Evolutionary conservation across 1,140 invertebrate genomes (phyloP), one percentile per base, ranked within the genome.

Genomic region (Macrobrachium nipponense): DNA sequence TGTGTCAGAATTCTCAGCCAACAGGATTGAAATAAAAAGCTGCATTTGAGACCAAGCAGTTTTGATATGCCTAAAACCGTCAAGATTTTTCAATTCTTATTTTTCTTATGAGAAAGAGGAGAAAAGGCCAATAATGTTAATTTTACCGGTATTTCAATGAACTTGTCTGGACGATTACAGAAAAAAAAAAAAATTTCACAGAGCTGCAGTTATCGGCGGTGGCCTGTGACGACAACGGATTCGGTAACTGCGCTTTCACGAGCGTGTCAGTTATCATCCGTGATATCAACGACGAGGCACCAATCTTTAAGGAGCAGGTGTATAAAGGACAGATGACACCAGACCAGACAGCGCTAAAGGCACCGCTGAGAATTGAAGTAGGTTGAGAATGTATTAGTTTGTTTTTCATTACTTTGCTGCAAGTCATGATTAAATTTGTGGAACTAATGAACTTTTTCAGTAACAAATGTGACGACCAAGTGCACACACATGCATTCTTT

Each of bases 271-370:
- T 97, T 87, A 94, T 94, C 91, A 91, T 97, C 72, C 91, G 96
- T 84, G 96, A 97, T 91, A 94, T 97, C 20, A 98, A 98, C 91
- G 97, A 98, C 90, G 95, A 98, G 90, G 93, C 94, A 70, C 97
- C 97, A 20, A 92, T 94, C 78, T 98, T 98, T 89, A 94, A 96
- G 82, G 95, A 94, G 90, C 92, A 94, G 12, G 91, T 94, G 2
- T 98, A 97, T 90, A 95, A 97, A 90, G 97, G 97, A 88, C 94
- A 95, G 78, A 91, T 98, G 58, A 94, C 95, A 76, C 91, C 93
- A 10, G 95, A 96, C 89, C 91, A 94, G 80, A 93, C 92, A 59
- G 88, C 80, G n/a, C 90, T 91, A 36, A 90, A 87, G 62, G 89
- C 89, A 18, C 89, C 89, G 70, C 77, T 91, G 11, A 61, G 85